Evolutionary conservation across 2,113 vertebrate species (phyloP).

Genomic region (Hydropotes inermis): DNA sequence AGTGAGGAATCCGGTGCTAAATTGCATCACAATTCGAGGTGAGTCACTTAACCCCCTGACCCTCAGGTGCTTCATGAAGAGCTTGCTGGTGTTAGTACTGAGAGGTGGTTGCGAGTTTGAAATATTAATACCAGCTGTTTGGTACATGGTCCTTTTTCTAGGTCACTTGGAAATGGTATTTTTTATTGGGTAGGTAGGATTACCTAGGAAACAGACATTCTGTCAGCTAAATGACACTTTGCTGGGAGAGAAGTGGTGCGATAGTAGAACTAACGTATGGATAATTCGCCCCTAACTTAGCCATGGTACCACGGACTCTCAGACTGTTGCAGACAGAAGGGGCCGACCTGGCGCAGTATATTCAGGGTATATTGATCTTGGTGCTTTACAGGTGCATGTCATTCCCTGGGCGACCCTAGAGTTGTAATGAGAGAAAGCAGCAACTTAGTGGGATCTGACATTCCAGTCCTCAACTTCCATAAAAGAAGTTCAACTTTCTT

Average conservation of each 20-base stretch:
- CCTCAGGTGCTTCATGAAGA: not conserved
- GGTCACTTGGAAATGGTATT: not conserved
- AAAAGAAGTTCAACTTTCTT: not conserved
- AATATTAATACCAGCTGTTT: not conserved
- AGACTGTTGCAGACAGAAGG: not conserved
- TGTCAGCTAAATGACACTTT: not conserved
- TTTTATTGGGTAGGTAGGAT: not conserved
- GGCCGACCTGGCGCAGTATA: not conserved
- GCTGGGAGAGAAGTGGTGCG: not conserved
- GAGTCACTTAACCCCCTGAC: constrained; percentile 7
- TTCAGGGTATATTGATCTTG: not conserved
- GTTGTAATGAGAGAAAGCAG: not conserved
- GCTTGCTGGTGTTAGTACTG: not conserved
- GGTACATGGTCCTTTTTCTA: not conserved
- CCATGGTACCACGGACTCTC: not conserved
- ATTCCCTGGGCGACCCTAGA: not conserved
- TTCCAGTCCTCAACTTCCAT: not conserved
- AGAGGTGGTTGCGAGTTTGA: not conserved
- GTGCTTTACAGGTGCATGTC: not conserved
- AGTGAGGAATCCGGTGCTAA: not conserved
- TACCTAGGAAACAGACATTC: not conserved
- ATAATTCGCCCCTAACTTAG: not conserved
- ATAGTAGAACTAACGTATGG: not conserved
- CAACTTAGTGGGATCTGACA: not conserved
- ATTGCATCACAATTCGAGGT: not conserved